Base-by-base conservation (phyloP, 2,113 vertebrate genomes). In the Platanista minor region DNA sequence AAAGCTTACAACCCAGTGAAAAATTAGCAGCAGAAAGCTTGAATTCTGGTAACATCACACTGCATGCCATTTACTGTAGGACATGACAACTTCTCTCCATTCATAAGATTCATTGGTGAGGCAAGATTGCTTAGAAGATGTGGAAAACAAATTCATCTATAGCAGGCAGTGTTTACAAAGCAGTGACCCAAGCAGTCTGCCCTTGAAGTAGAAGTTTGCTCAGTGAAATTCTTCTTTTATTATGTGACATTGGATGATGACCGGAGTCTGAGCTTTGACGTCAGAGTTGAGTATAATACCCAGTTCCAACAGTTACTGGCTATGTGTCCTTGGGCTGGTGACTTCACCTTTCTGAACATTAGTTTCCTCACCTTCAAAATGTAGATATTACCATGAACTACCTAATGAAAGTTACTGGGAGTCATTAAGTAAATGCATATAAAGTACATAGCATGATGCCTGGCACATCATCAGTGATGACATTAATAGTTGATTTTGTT, bases 21-120 rank as follows among this genome's bases (percentile, higher is more conserved):
- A 95, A 97, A 92, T 97, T 46, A 92, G 81, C 72, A n/a, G 41
- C 91, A 94, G 61, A 90, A 93, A 84, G 69, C 84, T 62, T 87
- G 23, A 14, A 52, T 95, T 98, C 82, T 91, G 80, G 33, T 96
- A 97, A 80, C 93, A 96, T 94, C 41, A 46, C 49, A 15, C 11
- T 11, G 12, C 33, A 18, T 78, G 83, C 78, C 83, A 27, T 67
- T 94, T 96, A 80, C 66, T 81, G 39, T 96, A 97, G 36, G 71
- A 36, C 31, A 46, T 69, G 41, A 95, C 75, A 97, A 33, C 41
- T 90, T 84, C 29, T 25, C 80, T 92, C 80, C 96, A 94, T 97
- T 97, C 86, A 78, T 88, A 54, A 90, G 78, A 93, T 93, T 72
- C 80, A 71, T 8, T 64, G 52, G 39, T n/a, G 49, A 49, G 21